Conservation (phyloP, 2,113 vertebrate species). For the Aramus guarauna region DNA sequence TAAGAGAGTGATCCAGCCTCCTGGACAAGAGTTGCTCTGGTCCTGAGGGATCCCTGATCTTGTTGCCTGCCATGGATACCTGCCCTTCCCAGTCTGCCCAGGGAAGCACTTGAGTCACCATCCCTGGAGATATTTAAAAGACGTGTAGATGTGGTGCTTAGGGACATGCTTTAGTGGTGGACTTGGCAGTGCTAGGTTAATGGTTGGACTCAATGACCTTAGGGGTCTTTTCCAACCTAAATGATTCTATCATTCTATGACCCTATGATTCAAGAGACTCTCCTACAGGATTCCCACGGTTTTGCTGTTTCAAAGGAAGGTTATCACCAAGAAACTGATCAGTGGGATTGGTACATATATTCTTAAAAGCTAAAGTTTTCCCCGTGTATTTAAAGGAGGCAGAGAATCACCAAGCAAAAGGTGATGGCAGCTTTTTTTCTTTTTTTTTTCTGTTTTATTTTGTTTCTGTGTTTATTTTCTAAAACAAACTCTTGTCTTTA, state of each 20-base stretch:
- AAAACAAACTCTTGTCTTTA: background rate
- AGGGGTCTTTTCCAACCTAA: too few species aligned
- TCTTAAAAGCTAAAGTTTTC: background rate
- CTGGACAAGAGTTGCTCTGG: background rate
- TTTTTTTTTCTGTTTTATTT: background rate
- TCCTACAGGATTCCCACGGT: background rate
- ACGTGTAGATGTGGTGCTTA: too few species aligned
- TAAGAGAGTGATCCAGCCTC: background rate
- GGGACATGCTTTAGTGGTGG: too few species aligned
- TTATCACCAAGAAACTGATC: background rate
- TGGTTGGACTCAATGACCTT: too few species aligned
- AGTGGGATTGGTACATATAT: background rate
- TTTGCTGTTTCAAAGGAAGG: background rate
- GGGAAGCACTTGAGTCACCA: too few species aligned
- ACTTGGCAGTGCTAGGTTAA: too few species aligned
- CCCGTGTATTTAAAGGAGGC: background rate
- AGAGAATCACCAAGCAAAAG: background rate
- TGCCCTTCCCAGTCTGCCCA: background rate
- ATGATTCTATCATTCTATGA: too few species aligned
- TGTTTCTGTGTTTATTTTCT: background rate
- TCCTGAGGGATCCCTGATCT: background rate
- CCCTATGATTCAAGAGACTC: background rate
- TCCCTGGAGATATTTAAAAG: too few species aligned
- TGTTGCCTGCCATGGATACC: background rate
- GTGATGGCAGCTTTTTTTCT: background rate